phyloP scores from a whole-genome alignment of 2,797 vertebrate genomes.

The Peromyscus aztecus region DNA sequence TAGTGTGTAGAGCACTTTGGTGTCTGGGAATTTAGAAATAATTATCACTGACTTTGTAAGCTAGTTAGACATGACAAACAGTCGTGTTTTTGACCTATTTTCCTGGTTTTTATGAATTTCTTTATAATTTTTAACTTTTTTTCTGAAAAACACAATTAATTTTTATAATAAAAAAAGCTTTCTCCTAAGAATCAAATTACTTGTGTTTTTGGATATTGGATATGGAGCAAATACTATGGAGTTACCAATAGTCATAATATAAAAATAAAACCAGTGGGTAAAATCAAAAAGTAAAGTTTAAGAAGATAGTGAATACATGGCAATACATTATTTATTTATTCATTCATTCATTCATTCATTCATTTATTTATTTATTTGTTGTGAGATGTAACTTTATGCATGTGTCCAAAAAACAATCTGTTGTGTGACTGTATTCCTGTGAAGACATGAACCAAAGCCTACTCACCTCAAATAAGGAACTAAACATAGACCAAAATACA shows the following conservation, averaged over 20 bases:
- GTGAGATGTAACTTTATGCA: not conserved
- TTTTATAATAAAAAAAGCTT: constrained; percentile 21
- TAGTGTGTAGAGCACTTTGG: not conserved
- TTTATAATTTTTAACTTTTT: not conserved
- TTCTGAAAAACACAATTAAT: not conserved
- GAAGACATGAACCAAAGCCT: not conserved
- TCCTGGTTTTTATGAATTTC: not conserved
- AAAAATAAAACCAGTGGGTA: not conserved
- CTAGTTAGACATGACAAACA: not conserved
- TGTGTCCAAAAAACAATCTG: not conserved
- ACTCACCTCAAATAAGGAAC: not conserved
- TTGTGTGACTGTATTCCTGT: not conserved
- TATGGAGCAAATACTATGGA: not conserved
- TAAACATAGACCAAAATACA: not conserved
- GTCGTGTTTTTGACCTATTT: not conserved
- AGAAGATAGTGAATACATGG: not conserved
- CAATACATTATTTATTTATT: not conserved
- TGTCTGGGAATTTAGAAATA: not conserved
- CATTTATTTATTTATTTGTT: not conserved
- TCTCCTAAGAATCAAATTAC: not conserved
- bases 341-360: not conserved
- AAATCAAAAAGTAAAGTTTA: constrained; percentile 1
- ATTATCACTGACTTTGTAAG: not conserved
- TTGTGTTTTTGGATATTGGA: not conserved
- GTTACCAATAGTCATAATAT: not conserved